These are phyloP conservation scores for Origma solitaria DNA, from an alignment of 2,113 vertebrate species.

Conservation along the genomic window DNA sequence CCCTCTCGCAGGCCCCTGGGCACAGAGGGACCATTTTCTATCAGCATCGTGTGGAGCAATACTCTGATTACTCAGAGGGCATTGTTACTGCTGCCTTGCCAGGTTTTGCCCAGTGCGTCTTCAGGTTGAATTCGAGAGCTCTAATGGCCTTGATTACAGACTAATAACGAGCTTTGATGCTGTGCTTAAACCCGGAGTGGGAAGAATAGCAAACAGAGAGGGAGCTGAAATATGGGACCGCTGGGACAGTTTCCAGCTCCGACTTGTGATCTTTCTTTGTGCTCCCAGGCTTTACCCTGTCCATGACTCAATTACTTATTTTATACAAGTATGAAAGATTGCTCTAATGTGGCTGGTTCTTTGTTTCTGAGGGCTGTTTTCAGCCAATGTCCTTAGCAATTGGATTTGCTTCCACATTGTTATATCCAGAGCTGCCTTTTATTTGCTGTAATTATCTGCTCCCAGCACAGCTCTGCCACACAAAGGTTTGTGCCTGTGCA, in stretches of 20 bases:
- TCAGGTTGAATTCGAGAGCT: not conserved
- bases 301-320: constrained; percentile 1
- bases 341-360: constrained; percentile 13
- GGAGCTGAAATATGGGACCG: not conserved
- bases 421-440: constrained; percentile 39
- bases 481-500: not conserved
- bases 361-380: constrained; percentile 18
- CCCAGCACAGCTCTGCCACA: not conserved
- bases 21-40: not conserved
- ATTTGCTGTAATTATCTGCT: constrained; percentile 16
- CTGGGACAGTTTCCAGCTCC: not conserved
- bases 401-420: constrained; percentile 15
- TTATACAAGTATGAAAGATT: constrained; percentile 19
- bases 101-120: not conserved
- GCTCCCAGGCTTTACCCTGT: not conserved
- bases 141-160: not conserved
- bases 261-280: constrained; percentile 16
- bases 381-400: not conserved
- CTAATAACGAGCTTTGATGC: not conserved
- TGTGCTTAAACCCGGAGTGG: not conserved
- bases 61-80: not conserved
- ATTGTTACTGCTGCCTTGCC: not conserved
- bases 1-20: constrained; percentile 11
- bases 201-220: not conserved
- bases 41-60: not conserved